Base-by-base conservation (phyloP, 2,888 invertebrate species). In the Hirtodrosophila alboralis region DNA sequence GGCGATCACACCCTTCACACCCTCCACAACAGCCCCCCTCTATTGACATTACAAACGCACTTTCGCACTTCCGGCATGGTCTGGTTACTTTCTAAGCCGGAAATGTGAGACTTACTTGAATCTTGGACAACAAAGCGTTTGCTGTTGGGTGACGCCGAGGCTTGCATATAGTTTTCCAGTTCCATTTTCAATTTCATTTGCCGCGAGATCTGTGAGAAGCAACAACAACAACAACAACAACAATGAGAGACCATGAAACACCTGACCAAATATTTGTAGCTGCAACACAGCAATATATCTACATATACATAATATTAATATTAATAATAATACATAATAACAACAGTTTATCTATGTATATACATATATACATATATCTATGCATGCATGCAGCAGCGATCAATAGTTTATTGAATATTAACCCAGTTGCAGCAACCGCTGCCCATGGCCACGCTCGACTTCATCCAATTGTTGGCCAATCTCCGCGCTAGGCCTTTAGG, bases 121-220 rank as follows among this genome's bases (percentile, higher is more conserved):
- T 89, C 87, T 69, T 89, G 88, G 37, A 89, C 78, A 5, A 89
- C 87, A 53, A 87, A 89, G 27, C 89, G 88, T 43, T 87, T 89
- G 41, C 83, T 77, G 54, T 77, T 87, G 36, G 78, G 62, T 23
- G 75, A 49, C 27, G 77, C 54, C 41, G 77, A 59, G 13, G 80
- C 67, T 69, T 80, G 84, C 12, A 73, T 52, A 49, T 71, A 77
- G 38, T 63, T 57, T 16, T 83, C 84, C 75, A 87, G 31, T 18
- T 78, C 77, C 84, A 80, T 78, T 51, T 53, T 34, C 14, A 63
- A 61, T 33, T 47, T 33, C 53, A 28, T 47, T 37, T 37, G 48
- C 10, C 30, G 27, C 44, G 33, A n/a, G 18, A 31, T 14, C 60
- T 65, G 13, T 49, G 10, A 59, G 53, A 45, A 54, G 6, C 12